phyloP scores from a whole-genome alignment of 2,797 vertebrate genomes.

The Coranthus polyacanthus region DNA sequence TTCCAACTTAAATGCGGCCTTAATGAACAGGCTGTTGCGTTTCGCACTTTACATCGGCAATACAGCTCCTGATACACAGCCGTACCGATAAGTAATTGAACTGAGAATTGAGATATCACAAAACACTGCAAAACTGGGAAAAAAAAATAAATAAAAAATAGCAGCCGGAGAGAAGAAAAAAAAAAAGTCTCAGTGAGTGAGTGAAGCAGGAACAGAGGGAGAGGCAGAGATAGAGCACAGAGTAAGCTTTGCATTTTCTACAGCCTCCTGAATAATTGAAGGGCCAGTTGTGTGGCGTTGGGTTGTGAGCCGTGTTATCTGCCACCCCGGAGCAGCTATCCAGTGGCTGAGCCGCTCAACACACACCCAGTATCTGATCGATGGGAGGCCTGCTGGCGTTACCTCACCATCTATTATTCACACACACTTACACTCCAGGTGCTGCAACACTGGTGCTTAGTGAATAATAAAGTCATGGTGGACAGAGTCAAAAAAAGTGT shows the following conservation, averaged over 20 bases:
- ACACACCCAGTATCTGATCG: slow-evolving; percentile 52
- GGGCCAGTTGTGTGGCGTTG: slow-evolving; percentile 58
- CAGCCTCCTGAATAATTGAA: slow-evolving; percentile 76
- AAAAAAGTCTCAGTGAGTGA: slow-evolving; percentile 16
- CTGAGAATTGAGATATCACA: slow-evolving; percentile 40
- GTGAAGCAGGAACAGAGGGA: slow-evolving; percentile 21
- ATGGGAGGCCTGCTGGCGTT: slow-evolving; percentile 65
- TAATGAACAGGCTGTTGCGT: too few relatives aligned
- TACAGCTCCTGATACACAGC: slow-evolving; percentile 20
- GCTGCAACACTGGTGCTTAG: slow-evolving; percentile 51
- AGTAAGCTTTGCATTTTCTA: slow-evolving; percentile 50
- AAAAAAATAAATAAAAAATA: slow-evolving; percentile 7
- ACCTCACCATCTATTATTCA: slow-evolving; percentile 75
- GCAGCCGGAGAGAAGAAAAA: slow-evolving; percentile 5
- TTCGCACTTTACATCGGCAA: background rate
- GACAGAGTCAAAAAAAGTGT: slow-evolving; percentile 43
- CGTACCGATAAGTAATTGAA: slow-evolving; percentile 29
- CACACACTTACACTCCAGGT: slow-evolving; percentile 63
- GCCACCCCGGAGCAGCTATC: slow-evolving; percentile 62
- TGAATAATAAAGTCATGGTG: slow-evolving; percentile 66
- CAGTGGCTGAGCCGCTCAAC: slow-evolving; percentile 56
- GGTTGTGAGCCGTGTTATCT: slow-evolving; percentile 70
- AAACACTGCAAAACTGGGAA: slow-evolving; percentile 3
- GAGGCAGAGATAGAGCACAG: slow-evolving; percentile 30
- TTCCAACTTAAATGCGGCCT: too few relatives aligned